A percentile compares a stretch with the other conserved stretches of the same genome.
phyloP scores from a whole-genome alignment of 2,888 invertebrate species.

The Ormyrus rosae region DNA sequence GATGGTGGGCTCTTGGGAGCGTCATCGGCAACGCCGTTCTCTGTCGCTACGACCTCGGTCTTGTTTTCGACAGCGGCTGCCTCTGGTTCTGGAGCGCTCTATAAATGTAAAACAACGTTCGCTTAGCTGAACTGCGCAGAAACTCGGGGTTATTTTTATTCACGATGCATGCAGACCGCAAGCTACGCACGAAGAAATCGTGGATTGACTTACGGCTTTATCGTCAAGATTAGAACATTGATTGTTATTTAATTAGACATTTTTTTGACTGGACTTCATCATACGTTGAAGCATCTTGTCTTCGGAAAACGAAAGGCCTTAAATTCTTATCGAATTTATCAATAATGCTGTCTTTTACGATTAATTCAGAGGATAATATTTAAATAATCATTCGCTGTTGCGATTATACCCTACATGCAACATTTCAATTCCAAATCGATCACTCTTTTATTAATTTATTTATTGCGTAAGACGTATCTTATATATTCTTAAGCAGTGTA shows the following conservation, averaged over 20 bases:
- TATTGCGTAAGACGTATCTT: too few relatives aligned
- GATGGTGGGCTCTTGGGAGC: slow-evolving; percentile 68
- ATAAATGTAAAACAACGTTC: slow-evolving; percentile 47
- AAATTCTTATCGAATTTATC: too few relatives aligned
- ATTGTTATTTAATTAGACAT: slow-evolving; percentile 20
- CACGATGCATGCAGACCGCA: slow-evolving; percentile 12
- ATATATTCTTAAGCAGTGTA: too few relatives aligned
- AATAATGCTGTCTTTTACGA: too few relatives aligned
- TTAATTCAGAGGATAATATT: too few relatives aligned
- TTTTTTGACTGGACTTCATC: slow-evolving; percentile 21
- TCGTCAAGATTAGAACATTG: slow-evolving; percentile 33
- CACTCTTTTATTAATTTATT: neutral
- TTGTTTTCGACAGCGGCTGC: slow-evolving; percentile 61
- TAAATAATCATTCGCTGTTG: too few relatives aligned
- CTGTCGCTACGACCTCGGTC: slow-evolving; percentile 67
- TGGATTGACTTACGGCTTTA: neutral
- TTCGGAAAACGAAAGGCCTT: neutral
- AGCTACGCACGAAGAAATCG: neutral
- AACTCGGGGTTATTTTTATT: neutral
- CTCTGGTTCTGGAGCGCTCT: slow-evolving; percentile 68
- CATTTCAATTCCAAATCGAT: too few relatives aligned
- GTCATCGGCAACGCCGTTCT: slow-evolving; percentile 65
- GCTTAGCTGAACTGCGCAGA: neutral
- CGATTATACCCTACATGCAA: too few relatives aligned
- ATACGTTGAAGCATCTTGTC: neutral